A percentile compares a stretch with the other conserved stretches of the same genome.
Conservation (phyloP, 2,113 vertebrate genomes). For the Dissostichus mawsoni region DNA sequence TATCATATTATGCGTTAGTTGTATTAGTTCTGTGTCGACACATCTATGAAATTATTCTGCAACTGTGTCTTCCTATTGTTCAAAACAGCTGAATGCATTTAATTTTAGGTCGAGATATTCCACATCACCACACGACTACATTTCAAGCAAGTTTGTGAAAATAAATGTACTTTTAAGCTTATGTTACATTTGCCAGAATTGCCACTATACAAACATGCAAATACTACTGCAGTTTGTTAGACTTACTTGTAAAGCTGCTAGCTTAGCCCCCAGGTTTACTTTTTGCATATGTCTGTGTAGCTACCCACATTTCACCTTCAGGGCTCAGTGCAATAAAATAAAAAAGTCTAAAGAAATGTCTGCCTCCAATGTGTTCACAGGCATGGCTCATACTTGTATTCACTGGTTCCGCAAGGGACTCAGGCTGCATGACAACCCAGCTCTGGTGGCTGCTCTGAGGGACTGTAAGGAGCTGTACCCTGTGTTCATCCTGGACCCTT, state of each 20-base stretch:
- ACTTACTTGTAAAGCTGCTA: neutral
- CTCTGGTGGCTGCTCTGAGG: constrained; percentile 70
- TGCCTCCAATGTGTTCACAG: neutral
- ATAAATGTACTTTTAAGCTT: neutral
- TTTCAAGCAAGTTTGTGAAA: neutral
- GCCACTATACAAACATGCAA: neutral
- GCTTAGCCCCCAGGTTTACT: neutral
- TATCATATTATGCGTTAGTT: neutral
- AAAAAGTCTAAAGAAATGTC: neutral
- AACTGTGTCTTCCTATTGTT: neutral
- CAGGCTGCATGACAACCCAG: constrained; percentile 82
- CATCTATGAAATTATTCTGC: neutral
- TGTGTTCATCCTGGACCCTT: constrained; percentile 80
- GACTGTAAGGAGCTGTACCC: constrained; percentile 78
- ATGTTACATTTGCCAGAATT: neutral
- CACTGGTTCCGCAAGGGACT: constrained; percentile 86
- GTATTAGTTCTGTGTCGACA: neutral
- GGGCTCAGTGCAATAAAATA: neutral
- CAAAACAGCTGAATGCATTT: neutral
- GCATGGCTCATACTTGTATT: constrained; percentile 76
- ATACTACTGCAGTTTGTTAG: too few species aligned
- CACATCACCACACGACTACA: too few species aligned
- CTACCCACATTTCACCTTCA: too few species aligned
- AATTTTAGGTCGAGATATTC: neutral
- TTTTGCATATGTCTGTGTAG: neutral